phyloP scores from a whole-genome alignment of 2,113 vertebrate genomes.

The Crotalus viridis region DNA sequence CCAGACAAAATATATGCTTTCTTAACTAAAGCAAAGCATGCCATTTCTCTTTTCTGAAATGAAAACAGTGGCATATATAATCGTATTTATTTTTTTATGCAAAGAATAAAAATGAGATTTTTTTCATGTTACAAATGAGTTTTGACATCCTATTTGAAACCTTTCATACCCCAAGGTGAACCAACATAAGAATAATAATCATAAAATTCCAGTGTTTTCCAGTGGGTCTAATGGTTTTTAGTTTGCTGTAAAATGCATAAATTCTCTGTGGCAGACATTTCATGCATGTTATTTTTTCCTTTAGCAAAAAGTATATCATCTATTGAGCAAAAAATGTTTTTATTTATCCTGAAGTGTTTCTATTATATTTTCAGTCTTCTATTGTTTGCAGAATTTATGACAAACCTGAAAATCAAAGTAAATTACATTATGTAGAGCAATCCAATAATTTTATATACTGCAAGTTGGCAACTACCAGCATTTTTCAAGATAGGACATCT shows the following conservation, averaged over 20 bases:
- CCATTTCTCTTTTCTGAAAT: constrained; percentile 26
- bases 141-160: constrained; percentile 56
- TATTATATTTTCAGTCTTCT: neutral
- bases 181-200: constrained; percentile 40
- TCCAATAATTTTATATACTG: neutral
- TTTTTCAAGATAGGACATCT: neutral
- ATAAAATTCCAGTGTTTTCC: constrained; percentile 24
- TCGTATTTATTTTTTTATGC: constrained; percentile 37
- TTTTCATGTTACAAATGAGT: constrained; percentile 53
- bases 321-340: constrained; percentile 5
- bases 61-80: constrained; percentile 31
- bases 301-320: neutral
- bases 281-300: neutral
- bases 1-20: neutral
- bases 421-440: neutral
- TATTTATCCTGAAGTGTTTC: neutral
- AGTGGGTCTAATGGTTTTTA: constrained; percentile 41
- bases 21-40: constrained; percentile 19
- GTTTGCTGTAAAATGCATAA: constrained; percentile 51
- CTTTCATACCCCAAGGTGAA: constrained; percentile 43
- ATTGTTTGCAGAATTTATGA: constrained; percentile 1
- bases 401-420: neutral
- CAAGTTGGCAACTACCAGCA: neutral
- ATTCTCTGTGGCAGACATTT: neutral
- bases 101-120: constrained; percentile 37